Percentiles rank a stretch among this genome's conserved stretches.
phyloP scores from a whole-genome alignment of 2,113 vertebrate genomes.

The Pleuronectes platessa region DNA sequence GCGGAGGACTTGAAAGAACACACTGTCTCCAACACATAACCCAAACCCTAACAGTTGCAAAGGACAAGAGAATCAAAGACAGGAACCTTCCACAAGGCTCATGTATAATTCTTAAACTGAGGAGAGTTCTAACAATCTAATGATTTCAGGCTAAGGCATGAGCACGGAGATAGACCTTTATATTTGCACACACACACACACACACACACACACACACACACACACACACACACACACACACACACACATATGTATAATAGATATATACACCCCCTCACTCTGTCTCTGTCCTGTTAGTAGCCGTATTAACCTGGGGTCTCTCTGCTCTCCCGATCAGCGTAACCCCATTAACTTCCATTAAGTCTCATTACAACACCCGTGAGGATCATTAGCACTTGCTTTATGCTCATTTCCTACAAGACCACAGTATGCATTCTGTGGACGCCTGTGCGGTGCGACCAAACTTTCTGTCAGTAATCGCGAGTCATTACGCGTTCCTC shows the following conservation, averaged over 20 bases:
- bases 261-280: constrained; percentile 11
- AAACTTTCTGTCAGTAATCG: constrained; percentile 28
- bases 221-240: too few species aligned
- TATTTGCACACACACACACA: not conserved
- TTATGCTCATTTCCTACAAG: constrained; percentile 66
- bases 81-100: constrained; percentile 50
- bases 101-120: constrained; percentile 66
- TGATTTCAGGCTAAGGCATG: constrained; percentile 38
- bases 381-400: constrained; percentile 60
- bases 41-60: constrained; percentile 30
- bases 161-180: constrained; percentile 26
- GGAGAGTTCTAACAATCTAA: constrained; percentile 37
- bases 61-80: constrained; percentile 65
- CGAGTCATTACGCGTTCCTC: constrained; percentile 20
- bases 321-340: constrained; percentile 66
- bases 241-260: not conserved
- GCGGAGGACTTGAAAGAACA: constrained; percentile 59
- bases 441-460: constrained; percentile 23
- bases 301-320: constrained; percentile 72
- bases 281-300: constrained; percentile 68
- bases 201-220: too few species aligned
- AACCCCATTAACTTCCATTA: constrained; percentile 81
- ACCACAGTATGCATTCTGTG: constrained; percentile 49
- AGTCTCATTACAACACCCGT: constrained; percentile 66
- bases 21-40: constrained; percentile 39